These are phyloP conservation scores for Aporophyla lueneburgensis DNA, from an alignment of 2,888 invertebrate species.

Conservation along the genomic window DNA sequence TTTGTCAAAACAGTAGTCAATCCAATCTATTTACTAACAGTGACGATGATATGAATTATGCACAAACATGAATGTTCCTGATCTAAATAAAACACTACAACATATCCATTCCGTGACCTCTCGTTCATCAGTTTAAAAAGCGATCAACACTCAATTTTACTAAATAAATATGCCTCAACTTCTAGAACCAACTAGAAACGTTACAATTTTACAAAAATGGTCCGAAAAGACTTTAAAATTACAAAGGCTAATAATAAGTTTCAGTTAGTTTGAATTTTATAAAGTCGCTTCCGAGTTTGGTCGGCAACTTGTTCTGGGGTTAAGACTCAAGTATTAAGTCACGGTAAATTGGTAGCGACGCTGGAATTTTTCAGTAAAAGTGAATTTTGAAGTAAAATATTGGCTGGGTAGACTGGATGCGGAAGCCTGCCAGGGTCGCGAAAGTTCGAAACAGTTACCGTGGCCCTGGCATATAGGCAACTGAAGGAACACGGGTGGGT, in stretches of 20 bases:
- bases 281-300: slow-evolving; percentile 69
- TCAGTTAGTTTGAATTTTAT: slow-evolving; percentile 77
- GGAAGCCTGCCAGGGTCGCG: not conserved
- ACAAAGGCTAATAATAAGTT: slow-evolving; percentile 73
- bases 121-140: not conserved
- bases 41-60: not conserved
- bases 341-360: slow-evolving; percentile 66
- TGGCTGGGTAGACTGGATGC: not conserved
- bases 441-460: too few relatives aligned
- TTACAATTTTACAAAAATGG: slow-evolving; percentile 46
- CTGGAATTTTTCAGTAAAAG: slow-evolving; percentile 40
- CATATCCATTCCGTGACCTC: not conserved
- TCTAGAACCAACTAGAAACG: slow-evolving; percentile 39
- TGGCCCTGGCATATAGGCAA: too few relatives aligned
- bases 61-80: not conserved
- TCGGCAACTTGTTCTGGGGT: slow-evolving; percentile 60
- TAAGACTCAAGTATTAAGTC: slow-evolving; percentile 70
- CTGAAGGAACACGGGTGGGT: too few relatives aligned
- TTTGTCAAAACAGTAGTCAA: not conserved
- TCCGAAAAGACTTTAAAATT: slow-evolving; percentile 64
- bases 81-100: slow-evolving; percentile 6
- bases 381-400: slow-evolving; percentile 3
- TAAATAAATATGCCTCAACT: slow-evolving; percentile 26
- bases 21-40: not conserved
- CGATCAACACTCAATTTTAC: slow-evolving; percentile 17